Evolutionary conservation across 2,113 vertebrate species (phyloP), one percentile per base, ranked within the genome.

Genomic region (Oreochromis tanganicae): DNA sequence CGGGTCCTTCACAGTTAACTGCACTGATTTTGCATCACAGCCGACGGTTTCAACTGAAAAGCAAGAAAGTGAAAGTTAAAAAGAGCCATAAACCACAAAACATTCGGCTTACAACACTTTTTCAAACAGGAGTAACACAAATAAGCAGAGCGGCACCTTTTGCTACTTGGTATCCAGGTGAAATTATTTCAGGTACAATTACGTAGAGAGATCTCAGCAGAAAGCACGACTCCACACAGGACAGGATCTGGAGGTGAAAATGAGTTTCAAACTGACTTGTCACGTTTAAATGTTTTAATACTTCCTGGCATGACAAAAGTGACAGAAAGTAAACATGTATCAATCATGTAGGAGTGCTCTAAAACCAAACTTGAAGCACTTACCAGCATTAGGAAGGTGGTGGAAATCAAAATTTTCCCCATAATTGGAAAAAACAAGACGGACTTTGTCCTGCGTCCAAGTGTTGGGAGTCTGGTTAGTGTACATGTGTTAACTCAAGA

Each of bases 331-430:
- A 21, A 21, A 21, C 21, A 21, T 2, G 21, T 21, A 21, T 21
- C 21, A 21, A 21, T 21, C 21, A 21, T 21, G 21, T 21, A 21
- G 21, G 21, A 21, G 21, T 21, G 21, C 21, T 21, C 21, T 21
- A 21, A 21, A 21, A 21, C 21, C 21, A 21, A 21, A 21, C 21
- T 21, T 2, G 21, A 21, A 21, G 21, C 21, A 21, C 95, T 94
- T 81, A 96, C 95, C 94, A 89, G 19, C n/a, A 83, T 3, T 13
- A 90, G 24, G 21, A 41, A 87, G 4, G 91, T 9, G 59, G n/a
- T 5, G 32, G 89, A 52, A 87, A 90, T 7, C 1, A 91, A 61
- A 63, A 68, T 0, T 0, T 68, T 92, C 56, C 83, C 87, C 95
- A 96, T 96, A 3, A 27, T 63, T 32, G 24, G 8, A 0, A 16